Evolutionary conservation across 1,140 invertebrate genomes (phyloP), one percentile per base, ranked within the genome.

Genomic region (Chionoecetes opilio): DNA sequence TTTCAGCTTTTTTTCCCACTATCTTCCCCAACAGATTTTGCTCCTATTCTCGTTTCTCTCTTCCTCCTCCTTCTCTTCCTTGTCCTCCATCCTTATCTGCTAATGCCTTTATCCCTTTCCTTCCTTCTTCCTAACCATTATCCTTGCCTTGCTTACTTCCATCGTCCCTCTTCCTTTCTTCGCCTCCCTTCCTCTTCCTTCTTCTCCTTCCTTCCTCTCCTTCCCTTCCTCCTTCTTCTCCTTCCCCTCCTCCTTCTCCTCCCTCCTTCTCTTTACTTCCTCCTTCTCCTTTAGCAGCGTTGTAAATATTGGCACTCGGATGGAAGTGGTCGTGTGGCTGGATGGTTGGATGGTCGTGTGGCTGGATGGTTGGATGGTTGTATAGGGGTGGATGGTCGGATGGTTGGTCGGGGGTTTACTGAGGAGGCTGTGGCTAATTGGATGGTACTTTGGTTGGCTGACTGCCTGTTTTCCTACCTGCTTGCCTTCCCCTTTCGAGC

Each of bases 271-370:
- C 63, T 11, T 31, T 26, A 6, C 41, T 26, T 11, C 53, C 53
- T 75, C 53, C 53, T 75, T 26, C 63, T 75, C 14, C 32, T 37
- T 87, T 87, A 34, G 85, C 85, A 87, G 3, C 34, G 85, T 87
- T 21, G 32, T 37, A 87, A 87, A 87, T 32, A 35, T 37, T 87
- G 34, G 63, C 63, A 75, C n/a, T 75, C 21, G n/a, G 63, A 75
- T 75, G 63, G 63, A 21, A 75, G 26, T 6, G 46, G 11, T 53
- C 46, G 46, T 53, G 11, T 53, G 8, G 46, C 9, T 53, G 2
- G 46, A 9, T 3, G 46, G 46, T 14, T 9, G 9, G 46, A 2
- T 3, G 46, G 21, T 14, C 21, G 46, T 9, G 0, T 53, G 8
- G 9, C 46, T 53, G 46, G 46, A 0, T 75, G 63, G 63, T 21